These are phyloP conservation scores for Neuroterus valhalla DNA, from an alignment of 1,140 invertebrate genomes.

Conservation along the genomic window DNA sequence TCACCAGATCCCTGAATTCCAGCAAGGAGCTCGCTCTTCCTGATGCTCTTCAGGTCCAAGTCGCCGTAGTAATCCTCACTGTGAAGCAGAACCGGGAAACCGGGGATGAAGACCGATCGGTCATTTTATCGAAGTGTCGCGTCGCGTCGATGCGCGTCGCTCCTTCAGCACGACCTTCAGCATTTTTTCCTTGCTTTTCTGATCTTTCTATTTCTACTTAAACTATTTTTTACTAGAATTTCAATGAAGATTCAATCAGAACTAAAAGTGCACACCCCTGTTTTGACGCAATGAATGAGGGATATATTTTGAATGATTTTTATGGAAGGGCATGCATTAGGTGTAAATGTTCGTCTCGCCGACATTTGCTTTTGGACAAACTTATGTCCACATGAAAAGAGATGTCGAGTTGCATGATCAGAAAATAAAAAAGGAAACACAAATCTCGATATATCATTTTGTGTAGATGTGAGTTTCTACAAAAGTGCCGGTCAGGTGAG, in stretches of 20 bases:
- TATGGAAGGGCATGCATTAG: no score
- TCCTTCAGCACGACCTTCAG: slow-evolving; percentile 37
- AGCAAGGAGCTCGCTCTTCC: slow-evolving; percentile 90
- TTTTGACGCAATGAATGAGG: neutral
- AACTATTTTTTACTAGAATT: neutral
- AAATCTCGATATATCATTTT: no score
- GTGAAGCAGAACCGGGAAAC: slow-evolving; percentile 74
- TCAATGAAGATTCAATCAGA: no score
- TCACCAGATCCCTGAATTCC: slow-evolving; percentile 82
- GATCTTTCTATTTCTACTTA: slow-evolving; percentile 8
- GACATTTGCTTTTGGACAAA: no score
- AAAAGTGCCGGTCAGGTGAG: no score
- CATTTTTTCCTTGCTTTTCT: slow-evolving; percentile 44
- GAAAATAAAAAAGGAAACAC: no score
- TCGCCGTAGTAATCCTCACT: slow-evolving; percentile 98
- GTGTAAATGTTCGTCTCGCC: no score
- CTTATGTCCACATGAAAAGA: no score
- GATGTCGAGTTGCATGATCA: no score
- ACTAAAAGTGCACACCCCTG: no score
- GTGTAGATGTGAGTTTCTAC: no score
- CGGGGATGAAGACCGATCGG: slow-evolving; percentile 42
- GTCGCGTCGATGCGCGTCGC: slow-evolving; percentile 43
- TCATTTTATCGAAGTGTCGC: slow-evolving; percentile 15
- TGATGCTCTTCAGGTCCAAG: slow-evolving; percentile 93
- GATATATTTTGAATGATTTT: neutral